Evolutionary conservation across 2,797 vertebrate genomes (phyloP).

Genomic region (Phrynocephalus forsythii): DNA sequence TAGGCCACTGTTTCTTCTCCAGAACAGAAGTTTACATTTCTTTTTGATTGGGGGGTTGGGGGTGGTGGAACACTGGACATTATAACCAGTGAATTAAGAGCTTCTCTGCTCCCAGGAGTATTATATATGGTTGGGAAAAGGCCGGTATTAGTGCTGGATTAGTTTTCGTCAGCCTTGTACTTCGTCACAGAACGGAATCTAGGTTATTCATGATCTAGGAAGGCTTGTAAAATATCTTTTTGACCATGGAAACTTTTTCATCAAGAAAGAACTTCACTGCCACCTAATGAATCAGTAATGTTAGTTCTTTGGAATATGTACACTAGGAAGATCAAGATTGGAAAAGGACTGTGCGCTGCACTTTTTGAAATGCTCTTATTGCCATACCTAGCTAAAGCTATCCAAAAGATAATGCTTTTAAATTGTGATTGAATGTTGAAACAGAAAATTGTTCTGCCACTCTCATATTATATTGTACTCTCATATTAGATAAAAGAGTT

Average conservation of each 20-base stretch:
- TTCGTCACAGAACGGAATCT: neutral
- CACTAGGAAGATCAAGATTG: neutral
- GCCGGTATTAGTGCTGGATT: neutral
- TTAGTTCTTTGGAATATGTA: slow-evolving; percentile 1
- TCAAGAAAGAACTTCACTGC: slow-evolving; percentile 32
- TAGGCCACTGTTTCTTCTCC: too few species aligned
- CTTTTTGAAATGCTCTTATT: slow-evolving; percentile 49
- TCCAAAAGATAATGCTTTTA: slow-evolving; percentile 45
- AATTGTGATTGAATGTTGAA: slow-evolving; percentile 29
- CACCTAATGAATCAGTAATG: slow-evolving; percentile 5
- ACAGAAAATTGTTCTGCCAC: too few species aligned
- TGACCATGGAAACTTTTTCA: neutral
- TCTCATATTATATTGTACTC: too few species aligned
- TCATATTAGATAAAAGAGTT: neutral
- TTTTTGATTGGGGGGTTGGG: too few species aligned
- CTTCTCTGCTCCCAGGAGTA: neutral
- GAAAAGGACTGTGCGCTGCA: neutral
- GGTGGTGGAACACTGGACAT: too few species aligned
- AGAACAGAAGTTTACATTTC: too few species aligned
- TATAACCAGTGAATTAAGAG: too few species aligned
- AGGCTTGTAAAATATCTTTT: neutral
- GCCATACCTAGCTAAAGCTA: slow-evolving; percentile 48
- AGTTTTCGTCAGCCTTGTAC: neutral
- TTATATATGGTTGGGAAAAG: neutral
- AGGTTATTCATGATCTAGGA: neutral